These are phyloP conservation scores for Myopa tessellatipennis DNA, from an alignment of 2,888 invertebrate genomes.

Conservation along the genomic window DNA sequence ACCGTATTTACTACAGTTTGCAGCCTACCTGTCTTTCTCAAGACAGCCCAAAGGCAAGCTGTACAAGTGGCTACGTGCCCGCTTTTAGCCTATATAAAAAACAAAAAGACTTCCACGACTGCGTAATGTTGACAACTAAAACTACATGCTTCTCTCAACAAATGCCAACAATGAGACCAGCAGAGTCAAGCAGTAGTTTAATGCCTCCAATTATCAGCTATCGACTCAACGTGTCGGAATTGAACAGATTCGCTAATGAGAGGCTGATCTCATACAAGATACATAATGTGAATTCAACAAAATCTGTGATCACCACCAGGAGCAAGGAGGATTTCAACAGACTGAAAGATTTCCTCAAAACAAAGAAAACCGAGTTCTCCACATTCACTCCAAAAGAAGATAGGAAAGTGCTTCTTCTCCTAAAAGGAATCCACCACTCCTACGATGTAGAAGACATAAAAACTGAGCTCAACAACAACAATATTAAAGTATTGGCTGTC, in stretches of 20 bases:
- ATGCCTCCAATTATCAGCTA: slow-evolving; percentile 1
- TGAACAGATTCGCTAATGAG: not conserved
- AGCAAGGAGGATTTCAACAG: slow-evolving; percentile 4
- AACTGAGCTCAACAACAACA: not conserved
- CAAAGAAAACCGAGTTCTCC: not conserved
- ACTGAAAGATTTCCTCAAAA: slow-evolving; percentile 1
- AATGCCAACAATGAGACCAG: not conserved
- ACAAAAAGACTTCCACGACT: too few relatives aligned
- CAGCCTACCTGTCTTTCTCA: too few relatives aligned
- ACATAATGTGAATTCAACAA: not conserved
- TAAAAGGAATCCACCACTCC: slow-evolving; percentile 22
- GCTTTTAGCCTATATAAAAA: too few relatives aligned
- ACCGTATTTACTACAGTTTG: too few relatives aligned
- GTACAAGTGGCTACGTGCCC: too few relatives aligned
- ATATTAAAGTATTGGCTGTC: not conserved
- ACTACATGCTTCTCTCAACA: not conserved
- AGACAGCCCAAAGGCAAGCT: too few relatives aligned
- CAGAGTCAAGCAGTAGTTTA: not conserved
- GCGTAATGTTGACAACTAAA: not conserved
- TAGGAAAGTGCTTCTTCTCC: not conserved
- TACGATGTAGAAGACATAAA: slow-evolving; percentile 2
- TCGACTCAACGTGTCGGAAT: not conserved
- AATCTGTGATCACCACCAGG: not conserved
- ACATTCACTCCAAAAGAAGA: slow-evolving; percentile 19
- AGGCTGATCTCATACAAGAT: not conserved